Evolutionary conservation across 2,113 vertebrate species (phyloP).

Genomic region (Delphinapterus leucas): DNA sequence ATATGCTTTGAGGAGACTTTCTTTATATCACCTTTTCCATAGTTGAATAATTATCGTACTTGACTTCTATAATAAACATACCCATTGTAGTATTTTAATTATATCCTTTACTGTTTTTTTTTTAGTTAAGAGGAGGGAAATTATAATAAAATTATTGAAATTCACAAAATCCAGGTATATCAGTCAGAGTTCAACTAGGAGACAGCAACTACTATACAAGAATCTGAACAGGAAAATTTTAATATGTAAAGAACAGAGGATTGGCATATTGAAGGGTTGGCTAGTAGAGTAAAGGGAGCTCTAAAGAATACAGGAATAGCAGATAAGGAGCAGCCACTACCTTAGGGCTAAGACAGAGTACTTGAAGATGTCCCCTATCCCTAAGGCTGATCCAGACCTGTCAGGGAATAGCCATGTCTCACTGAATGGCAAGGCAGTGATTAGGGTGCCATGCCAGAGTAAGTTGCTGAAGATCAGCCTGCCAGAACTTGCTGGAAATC

Average conservation of each 20-base stretch:
- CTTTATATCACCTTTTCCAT: slow-evolving; percentile 9
- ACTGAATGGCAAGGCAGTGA: background rate
- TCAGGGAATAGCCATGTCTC: background rate
- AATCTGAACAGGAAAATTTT: background rate
- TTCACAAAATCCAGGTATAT: background rate
- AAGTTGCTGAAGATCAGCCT: background rate
- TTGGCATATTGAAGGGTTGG: background rate
- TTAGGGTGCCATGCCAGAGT: background rate
- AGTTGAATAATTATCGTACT: slow-evolving; percentile 36
- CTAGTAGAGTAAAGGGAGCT: background rate
- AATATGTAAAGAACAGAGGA: background rate
- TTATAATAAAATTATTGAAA: background rate
- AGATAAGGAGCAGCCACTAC: background rate
- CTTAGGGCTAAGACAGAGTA: background rate
- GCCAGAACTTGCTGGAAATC: background rate
- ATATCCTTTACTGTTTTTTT: background rate
- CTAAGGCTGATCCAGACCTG: background rate
- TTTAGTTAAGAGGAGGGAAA: background rate
- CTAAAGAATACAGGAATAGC: background rate
- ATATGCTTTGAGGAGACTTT: background rate
- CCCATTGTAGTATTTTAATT: background rate
- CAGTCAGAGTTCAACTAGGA: background rate
- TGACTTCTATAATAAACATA: background rate
- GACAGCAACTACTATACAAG: background rate
- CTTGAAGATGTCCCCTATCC: background rate